Evolutionary conservation across 2,888 invertebrate genomes (phyloP).

Genomic region (Morpho achilles): DNA sequence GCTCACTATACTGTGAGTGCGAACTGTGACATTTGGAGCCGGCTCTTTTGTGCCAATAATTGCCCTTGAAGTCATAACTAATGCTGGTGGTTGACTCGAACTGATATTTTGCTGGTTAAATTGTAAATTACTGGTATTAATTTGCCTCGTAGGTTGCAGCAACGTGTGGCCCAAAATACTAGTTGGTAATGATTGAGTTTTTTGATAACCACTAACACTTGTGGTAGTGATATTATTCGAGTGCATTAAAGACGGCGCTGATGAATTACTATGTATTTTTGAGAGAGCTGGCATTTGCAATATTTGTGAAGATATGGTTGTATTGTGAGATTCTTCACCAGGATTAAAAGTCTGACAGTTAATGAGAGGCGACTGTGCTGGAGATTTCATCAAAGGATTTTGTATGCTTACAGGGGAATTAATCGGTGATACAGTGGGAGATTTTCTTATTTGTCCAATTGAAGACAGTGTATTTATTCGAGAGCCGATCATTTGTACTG

Average conservation of each 20-base stretch:
- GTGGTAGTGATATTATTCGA: conserved; percentile 60
- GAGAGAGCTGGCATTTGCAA: conserved; percentile 75
- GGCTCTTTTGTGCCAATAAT: conserved; percentile 62
- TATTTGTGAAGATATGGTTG: conserved; percentile 59
- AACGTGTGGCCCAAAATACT: conserved; percentile 73
- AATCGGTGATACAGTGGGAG: conserved; percentile 68
- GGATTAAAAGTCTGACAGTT: conserved; percentile 49
- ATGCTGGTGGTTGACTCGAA: conserved; percentile 72
- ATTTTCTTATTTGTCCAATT: conserved; percentile 62
- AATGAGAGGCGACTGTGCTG: conserved; percentile 61
- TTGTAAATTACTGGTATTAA: conserved; percentile 52
- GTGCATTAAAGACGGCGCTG: conserved; percentile 56
- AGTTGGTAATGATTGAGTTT: conserved; percentile 58
- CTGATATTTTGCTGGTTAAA: conserved; percentile 69
- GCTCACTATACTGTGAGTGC: conserved; percentile 65
- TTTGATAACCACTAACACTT: conserved; percentile 57
- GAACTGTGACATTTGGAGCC: conserved; percentile 66
- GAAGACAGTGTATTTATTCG: conserved; percentile 61
- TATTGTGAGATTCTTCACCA: conserved; percentile 46
- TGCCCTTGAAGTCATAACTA: conserved; percentile 72
- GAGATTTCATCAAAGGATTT: conserved; percentile 63
- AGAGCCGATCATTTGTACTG: conserved; percentile 59
- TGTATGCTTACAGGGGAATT: conserved; percentile 61
- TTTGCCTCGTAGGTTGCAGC: conserved; percentile 66
- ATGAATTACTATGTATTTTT: conserved; percentile 59